phyloP scores from a whole-genome alignment of 1,140 invertebrate genomes.

The Sycophila sp. region DNA sequence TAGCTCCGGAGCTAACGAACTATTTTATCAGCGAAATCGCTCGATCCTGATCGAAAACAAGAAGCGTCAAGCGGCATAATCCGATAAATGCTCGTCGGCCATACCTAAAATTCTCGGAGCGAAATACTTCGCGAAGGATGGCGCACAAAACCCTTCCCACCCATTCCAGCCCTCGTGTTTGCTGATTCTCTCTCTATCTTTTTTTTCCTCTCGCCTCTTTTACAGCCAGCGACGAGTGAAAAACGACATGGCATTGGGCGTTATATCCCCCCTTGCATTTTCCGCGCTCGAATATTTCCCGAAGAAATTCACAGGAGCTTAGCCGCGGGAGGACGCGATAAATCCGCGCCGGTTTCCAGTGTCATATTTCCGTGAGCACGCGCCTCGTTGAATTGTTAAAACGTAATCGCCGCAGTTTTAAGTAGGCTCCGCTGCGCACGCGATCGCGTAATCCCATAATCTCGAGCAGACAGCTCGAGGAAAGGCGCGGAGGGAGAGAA shows the following conservation, averaged over 20 bases:
- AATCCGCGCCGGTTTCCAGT: background rate
- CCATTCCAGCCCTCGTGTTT: too few species aligned
- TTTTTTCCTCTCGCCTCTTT: too few species aligned
- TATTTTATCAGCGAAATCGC: too few species aligned
- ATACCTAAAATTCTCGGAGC: background rate
- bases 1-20: too few species aligned
- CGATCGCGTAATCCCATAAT: conserved; percentile 31
- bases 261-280: background rate
- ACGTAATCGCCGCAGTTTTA: conserved; percentile 33
- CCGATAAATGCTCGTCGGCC: background rate
- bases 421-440: background rate
- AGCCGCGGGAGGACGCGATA: background rate
- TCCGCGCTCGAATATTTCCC: background rate
- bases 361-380: background rate
- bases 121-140: background rate
- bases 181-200: too few species aligned
- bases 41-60: background rate
- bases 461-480: conserved; percentile 6
- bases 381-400: conserved; percentile 27
- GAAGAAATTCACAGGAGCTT: background rate
- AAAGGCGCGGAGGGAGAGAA: background rate
- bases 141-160: too few species aligned
- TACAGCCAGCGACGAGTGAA: too few species aligned
- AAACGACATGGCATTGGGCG: too few species aligned
- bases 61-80: background rate